A percentile compares a stretch with the other conserved stretches of the same genome.
Evolutionary conservation across 2,797 vertebrate species (phyloP).

Genomic region (Myiotriccus ornatus): DNA sequence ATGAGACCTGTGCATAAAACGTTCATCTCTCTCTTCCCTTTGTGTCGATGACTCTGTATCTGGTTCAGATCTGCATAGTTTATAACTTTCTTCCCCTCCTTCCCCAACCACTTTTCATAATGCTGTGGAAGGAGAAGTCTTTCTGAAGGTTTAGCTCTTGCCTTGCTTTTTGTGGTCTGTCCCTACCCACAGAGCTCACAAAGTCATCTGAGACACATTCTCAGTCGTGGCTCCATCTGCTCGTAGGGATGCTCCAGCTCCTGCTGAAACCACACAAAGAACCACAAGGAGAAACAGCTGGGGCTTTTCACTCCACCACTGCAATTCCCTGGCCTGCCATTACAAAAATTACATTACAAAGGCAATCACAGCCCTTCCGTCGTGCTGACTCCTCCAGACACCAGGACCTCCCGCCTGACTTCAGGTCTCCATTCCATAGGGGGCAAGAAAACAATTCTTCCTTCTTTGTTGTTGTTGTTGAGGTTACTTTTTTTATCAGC

Average conservation of each 20-base stretch:
- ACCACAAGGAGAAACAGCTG: conserved; percentile 36
- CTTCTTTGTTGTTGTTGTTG: conserved; percentile 21
- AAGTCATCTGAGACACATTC: neutral
- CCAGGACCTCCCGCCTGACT: neutral
- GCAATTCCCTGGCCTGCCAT: conserved; percentile 45
- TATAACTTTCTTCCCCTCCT: neutral
- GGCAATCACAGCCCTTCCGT: conserved; percentile 1
- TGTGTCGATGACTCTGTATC: neutral
- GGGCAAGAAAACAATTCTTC: conserved; percentile 30
- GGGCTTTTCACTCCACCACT: conserved; percentile 21
- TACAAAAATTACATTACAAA: conserved; percentile 50
- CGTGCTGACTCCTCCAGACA: neutral
- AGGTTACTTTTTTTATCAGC: conserved; percentile 28
- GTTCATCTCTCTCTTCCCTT: neutral
- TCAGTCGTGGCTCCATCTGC: neutral
- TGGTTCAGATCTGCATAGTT: neutral
- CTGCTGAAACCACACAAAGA: conserved; percentile 46
- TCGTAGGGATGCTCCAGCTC: neutral
- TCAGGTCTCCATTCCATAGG: neutral
- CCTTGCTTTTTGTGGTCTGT: neutral
- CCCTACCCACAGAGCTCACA: neutral
- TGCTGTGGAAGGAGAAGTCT: neutral
- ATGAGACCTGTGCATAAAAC: neutral
- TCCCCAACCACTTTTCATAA: neutral
- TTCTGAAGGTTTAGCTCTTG: neutral